Percentiles rank a stretch among this genome's conserved stretches.
phyloP scores from a whole-genome alignment of 2,888 invertebrate species.

The Saturnia japonica region DNA sequence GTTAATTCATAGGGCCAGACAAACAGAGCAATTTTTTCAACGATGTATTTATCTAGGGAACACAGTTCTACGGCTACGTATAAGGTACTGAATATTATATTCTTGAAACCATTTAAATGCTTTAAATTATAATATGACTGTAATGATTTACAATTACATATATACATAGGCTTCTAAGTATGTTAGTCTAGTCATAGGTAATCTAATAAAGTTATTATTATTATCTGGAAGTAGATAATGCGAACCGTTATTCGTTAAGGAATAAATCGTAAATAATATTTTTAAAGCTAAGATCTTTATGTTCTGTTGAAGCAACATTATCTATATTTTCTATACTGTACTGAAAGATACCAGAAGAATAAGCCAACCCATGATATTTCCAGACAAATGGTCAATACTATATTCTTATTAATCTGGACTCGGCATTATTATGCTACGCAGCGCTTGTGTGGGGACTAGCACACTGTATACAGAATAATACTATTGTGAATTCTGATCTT shows the following conservation, averaged over 20 bases:
- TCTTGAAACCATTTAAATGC: background rate
- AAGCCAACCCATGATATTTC: background rate
- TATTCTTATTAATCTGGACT: conserved; percentile 8
- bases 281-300: background rate
- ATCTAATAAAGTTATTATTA: background rate
- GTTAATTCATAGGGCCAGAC: background rate
- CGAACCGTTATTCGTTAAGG: background rate
- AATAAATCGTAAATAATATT: background rate
- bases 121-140: background rate
- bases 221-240: background rate
- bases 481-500: conserved; percentile 11
- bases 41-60: background rate
- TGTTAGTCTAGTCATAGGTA: too few species aligned
- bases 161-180: background rate
- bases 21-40: background rate
- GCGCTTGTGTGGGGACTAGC: conserved; percentile 1
- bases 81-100: background rate
- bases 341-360: background rate
- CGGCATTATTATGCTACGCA: conserved; percentile 12
- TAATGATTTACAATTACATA: background rate
- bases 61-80: background rate
- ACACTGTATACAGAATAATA: background rate
- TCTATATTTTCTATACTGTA: background rate
- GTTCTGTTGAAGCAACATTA: background rate
- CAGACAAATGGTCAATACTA: conserved; percentile 11